Evolutionary conservation across 1,140 invertebrate genomes (phyloP), one percentile per base, ranked within the genome.

Genomic region (Stegodyphus dumicola): DNA sequence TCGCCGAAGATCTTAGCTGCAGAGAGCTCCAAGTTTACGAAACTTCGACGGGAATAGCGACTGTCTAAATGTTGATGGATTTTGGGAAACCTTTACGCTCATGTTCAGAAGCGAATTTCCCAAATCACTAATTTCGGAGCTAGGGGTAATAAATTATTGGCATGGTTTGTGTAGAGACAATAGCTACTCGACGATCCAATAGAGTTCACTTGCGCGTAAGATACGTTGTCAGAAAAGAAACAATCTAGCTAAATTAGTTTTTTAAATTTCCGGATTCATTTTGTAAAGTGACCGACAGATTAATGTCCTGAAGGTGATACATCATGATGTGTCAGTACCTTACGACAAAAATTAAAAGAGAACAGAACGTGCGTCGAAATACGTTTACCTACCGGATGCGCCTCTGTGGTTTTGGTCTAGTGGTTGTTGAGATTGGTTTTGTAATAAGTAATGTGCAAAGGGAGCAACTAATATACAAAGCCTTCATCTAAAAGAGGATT

Each of bases 181-280:
- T 33, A 54, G 73, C 75, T 70, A 17, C 48, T 54, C 60, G 54
- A 10, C 52, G 17, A 53, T 52, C 48, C 53, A 70, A 51, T 53
- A 60, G 15, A 49, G 53, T 53, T 15, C 49, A 77, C 75, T n/a
- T 33, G 7, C 17, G 52, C 48, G 51, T 54, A 85, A 76, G 67
- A 76, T 33, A 3, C 51, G 75, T 60, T 76, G 74, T 77, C 83
- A 74, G 54, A 60, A 80, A 69, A 17, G 15, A 60, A 76, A 76
- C 48, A 17, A 76, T 67, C 70, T 9, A 56, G 64, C 73, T 77
- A 84, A 77, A 84, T 76, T 84, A 77, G 81, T 75, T 84, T 84
- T 84, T 84, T 65, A 75, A 84, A 84, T 84, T 84, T 84, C 79
- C 79, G 79, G 79, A 83, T 66, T 83, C 81, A 84, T 77, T 84